Evolutionary conservation across 2,888 invertebrate species (phyloP).

Genomic region (Unio pictorum): DNA sequence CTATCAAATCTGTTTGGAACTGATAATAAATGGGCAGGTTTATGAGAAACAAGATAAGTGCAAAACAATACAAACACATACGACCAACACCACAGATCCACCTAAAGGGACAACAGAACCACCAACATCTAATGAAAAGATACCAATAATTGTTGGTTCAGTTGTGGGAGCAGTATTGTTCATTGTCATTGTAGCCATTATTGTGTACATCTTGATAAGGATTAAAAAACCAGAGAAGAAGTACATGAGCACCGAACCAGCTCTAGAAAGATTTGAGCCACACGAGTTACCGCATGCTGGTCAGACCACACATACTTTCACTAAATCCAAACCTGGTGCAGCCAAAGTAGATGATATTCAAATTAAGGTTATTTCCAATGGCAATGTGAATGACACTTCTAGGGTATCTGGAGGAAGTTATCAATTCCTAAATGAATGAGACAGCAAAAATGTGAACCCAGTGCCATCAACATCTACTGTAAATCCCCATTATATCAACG

Average conservation of each 20-base stretch:
- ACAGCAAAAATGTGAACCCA: conserved; percentile 9
- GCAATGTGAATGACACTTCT: conserved; percentile 33
- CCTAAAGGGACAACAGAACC: conserved; percentile 8
- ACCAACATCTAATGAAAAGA: conserved; percentile 10
- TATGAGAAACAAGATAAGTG: conserved; percentile 1
- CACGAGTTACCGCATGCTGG: conserved; percentile 37
- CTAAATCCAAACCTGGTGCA: conserved; percentile 35
- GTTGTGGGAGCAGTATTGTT: conserved; percentile 47
- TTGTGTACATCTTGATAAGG: conserved; percentile 40
- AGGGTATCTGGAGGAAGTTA: conserved; percentile 58
- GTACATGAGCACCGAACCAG: conserved; percentile 30
- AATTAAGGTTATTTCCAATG: conserved; percentile 56
- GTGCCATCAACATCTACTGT: conserved; percentile 13
- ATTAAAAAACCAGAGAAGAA: conserved; percentile 32
- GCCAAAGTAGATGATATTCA: conserved; percentile 40
- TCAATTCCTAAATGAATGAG: conserved; percentile 45
- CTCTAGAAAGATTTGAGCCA: conserved; percentile 7
- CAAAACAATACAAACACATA: conserved; percentile 5
- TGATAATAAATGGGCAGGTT: conserved; percentile 15
- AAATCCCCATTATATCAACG: too few relatives aligned
- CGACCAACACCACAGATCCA: neutral
- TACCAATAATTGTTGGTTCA: conserved; percentile 48
- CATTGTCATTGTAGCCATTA: conserved; percentile 43
- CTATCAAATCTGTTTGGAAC: conserved; percentile 22
- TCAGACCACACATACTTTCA: conserved; percentile 40